Evolutionary conservation across 1,140 invertebrate species (phyloP).

Genomic region (Dinothrombium tinctorium): DNA sequence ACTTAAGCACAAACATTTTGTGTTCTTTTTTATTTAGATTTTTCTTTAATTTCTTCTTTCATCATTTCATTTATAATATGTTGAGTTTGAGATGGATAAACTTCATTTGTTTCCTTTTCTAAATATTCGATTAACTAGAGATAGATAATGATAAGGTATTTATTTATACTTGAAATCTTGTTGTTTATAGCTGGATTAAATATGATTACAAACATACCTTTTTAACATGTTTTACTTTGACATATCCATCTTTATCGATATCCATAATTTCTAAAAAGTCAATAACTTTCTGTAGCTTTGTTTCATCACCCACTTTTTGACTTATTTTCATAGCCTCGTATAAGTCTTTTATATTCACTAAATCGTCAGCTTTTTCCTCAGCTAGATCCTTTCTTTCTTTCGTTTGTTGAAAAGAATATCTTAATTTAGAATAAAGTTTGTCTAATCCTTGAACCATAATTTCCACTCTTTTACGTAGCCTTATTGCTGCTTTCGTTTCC

Average conservation of each 20-base stretch:
- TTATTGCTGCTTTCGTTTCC: slow-evolving; percentile 30
- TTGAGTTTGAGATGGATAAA: slow-evolving; percentile 55
- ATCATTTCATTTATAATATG: slow-evolving; percentile 65
- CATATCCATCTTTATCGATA: slow-evolving; percentile 67
- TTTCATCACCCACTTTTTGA: slow-evolving; percentile 57
- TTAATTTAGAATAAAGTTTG: slow-evolving; percentile 18
- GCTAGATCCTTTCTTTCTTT: slow-evolving; percentile 5
- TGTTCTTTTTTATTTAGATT: no score
- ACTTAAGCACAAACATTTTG: no score
- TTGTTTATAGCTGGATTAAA: background rate
- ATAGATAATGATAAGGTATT: background rate
- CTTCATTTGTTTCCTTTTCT: slow-evolving; percentile 66
- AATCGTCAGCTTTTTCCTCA: slow-evolving; percentile 32
- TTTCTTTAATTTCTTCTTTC: slow-evolving; percentile 64
- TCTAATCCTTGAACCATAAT: slow-evolving; percentile 73
- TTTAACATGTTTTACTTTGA: slow-evolving; percentile 71
- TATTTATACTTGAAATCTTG: background rate
- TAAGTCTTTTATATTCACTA: slow-evolving; percentile 69
- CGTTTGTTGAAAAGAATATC: slow-evolving; percentile 3
- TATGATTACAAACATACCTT: slow-evolving; percentile 36
- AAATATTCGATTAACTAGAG: slow-evolving; percentile 30
- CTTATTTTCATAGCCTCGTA: slow-evolving; percentile 54
- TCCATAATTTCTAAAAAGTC: slow-evolving; percentile 65
- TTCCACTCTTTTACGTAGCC: slow-evolving; percentile 43
- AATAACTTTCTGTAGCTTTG: slow-evolving; percentile 50